Conservation (phyloP, 2,797 vertebrate species). For the Streptopelia turtur region DNA sequence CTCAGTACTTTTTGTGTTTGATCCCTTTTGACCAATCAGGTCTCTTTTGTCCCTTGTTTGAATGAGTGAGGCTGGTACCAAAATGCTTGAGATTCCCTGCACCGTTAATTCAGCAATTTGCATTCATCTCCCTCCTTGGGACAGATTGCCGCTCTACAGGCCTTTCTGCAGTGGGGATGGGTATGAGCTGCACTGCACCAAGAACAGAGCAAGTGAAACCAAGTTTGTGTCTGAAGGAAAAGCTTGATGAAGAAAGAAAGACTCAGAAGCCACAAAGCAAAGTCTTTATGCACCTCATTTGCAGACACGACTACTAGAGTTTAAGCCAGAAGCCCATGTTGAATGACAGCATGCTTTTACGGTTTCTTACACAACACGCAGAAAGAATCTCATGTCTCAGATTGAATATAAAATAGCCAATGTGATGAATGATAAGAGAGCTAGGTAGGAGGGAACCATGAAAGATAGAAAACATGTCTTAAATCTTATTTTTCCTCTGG, state of each 20-base stretch:
- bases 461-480: not conserved
- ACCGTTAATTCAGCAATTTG: not conserved
- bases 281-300: not conserved
- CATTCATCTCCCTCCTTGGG: not conserved
- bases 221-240: not conserved
- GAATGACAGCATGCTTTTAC: not conserved
- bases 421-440: not conserved
- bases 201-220: not conserved
- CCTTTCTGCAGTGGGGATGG: not conserved
- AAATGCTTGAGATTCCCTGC: not conserved
- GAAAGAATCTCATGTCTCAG: not conserved
- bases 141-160: not conserved
- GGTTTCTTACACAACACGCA: not conserved
- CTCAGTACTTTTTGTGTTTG: not conserved
- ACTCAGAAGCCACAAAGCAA: not conserved
- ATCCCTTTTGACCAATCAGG: not conserved
- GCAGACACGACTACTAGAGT: not conserved
- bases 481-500: accelerated
- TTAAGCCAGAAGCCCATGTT: not conserved
- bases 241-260: not conserved
- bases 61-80: not conserved
- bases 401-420: not conserved
- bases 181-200: slow-evolving; percentile 7
- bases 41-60: not conserved
- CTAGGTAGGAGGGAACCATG: not conserved